A percentile compares a stretch with the other conserved stretches of the same genome.
Evolutionary conservation across 1,140 invertebrate species (phyloP).

Genomic region (Orussus abietinus): DNA sequence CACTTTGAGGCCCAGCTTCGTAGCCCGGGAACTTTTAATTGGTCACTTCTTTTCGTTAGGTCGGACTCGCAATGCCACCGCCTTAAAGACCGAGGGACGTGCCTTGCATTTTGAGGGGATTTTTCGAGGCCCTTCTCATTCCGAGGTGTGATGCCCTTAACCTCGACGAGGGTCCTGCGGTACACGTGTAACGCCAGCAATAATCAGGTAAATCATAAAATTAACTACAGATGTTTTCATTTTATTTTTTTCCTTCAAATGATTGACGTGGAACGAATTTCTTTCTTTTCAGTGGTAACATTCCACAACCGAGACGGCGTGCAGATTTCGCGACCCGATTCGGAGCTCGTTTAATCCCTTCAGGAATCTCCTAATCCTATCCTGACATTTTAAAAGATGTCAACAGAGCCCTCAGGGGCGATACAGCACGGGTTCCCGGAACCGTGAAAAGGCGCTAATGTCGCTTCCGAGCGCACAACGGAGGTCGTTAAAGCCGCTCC

Average conservation of each 20-base stretch:
- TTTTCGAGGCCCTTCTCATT: not conserved
- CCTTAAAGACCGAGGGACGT: not conserved
- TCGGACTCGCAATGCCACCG: not conserved
- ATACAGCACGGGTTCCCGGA: not conserved
- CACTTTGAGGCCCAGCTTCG: too few relatives aligned
- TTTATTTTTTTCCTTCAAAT: not conserved
- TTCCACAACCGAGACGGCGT: too few relatives aligned
- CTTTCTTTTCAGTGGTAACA: too few relatives aligned
- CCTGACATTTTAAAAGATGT: not conserved
- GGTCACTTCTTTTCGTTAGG: constrained; percentile 38
- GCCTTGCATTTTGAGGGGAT: not conserved
- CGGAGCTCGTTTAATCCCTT: too few relatives aligned
- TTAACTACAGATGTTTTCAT: not conserved
- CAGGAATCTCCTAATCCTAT: not conserved
- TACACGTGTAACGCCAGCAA: not conserved
- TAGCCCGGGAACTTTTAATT: constrained; percentile 37
- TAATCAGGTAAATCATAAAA: not conserved
- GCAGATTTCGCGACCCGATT: too few relatives aligned
- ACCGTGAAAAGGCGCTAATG: constrained; percentile 1
- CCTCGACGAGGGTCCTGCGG: not conserved
- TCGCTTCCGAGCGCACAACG: not conserved
- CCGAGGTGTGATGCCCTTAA: not conserved
- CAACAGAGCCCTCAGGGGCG: not conserved
- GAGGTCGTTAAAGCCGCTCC: not conserved
- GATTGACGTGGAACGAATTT: too few relatives aligned